Evolutionary conservation across 2,113 vertebrate genomes (phyloP).

Genomic region (Chaenocephalus aceratus): DNA sequence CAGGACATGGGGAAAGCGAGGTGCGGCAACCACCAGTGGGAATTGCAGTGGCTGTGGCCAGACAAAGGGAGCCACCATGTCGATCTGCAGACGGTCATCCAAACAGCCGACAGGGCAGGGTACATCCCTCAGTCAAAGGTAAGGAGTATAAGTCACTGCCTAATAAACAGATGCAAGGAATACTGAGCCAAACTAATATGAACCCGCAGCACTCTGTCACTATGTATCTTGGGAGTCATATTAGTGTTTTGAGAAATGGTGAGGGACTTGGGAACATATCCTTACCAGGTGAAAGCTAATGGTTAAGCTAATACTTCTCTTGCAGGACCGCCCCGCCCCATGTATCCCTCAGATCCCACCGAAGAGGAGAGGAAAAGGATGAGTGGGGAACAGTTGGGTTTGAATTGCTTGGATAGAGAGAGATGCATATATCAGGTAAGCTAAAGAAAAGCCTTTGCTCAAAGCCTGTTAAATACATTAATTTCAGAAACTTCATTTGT

Average conservation of each 20-base stretch:
- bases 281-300: constrained; percentile 7
- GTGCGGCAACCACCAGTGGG: constrained; percentile 95
- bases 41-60: constrained; percentile 93
- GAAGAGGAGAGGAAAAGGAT: constrained; percentile 92
- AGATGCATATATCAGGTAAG: constrained; percentile 92
- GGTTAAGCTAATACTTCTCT: constrained; percentile 53
- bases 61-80: constrained; percentile 91
- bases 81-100: constrained; percentile 81
- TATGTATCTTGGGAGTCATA: constrained; percentile 11
- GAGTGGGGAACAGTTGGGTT: constrained; percentile 91
- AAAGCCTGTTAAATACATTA: background rate
- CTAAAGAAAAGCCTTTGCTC: constrained; percentile 11
- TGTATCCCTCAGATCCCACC: constrained; percentile 87
- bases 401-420: constrained; percentile 86
- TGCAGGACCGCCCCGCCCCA: constrained; percentile 80
- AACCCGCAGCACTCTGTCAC: background rate
- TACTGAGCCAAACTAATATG: background rate
- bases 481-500: background rate
- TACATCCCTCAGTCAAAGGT: constrained; percentile 88
- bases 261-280: constrained; percentile 34
- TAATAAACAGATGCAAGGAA: constrained; percentile 29
- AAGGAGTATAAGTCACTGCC: constrained; percentile 22
- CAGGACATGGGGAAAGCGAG: constrained; percentile 87
- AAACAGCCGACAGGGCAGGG: constrained; percentile 85
- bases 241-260: constrained; percentile 9